These are phyloP conservation scores for Microcebus griseorufus DNA, from an alignment of 2,113 vertebrate genomes.

Conservation along the genomic window DNA sequence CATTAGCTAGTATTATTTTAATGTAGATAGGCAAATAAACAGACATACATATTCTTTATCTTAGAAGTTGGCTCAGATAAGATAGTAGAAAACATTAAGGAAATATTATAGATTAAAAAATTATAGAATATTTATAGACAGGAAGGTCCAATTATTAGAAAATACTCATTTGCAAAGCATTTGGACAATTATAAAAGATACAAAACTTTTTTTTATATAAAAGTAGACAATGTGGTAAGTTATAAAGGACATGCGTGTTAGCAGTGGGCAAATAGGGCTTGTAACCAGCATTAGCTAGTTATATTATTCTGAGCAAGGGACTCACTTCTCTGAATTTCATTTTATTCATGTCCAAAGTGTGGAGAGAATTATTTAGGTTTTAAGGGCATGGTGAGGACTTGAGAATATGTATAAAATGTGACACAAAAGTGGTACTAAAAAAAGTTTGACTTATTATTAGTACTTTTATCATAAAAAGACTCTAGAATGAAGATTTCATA, in stretches of 20 bases:
- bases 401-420: neutral
- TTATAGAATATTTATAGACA: neutral
- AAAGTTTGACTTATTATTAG: neutral
- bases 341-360: neutral
- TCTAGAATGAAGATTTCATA: constrained; percentile 10
- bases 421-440: neutral
- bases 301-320: neutral
- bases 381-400: neutral
- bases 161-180: neutral
- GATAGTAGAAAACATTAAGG: neutral
- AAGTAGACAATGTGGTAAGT: neutral
- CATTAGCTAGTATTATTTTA: neutral
- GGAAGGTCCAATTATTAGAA: neutral
- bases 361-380: neutral
- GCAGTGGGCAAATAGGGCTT: neutral
- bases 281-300: neutral
- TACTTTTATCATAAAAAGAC: neutral
- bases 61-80: neutral
- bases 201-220: neutral
- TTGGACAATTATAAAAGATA: neutral
- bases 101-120: neutral
- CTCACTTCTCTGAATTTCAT: neutral
- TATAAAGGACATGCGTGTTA: neutral
- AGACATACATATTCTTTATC: neutral
- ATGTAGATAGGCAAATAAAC: neutral